Base-by-base conservation (phyloP, 1,140 invertebrate genomes). In the Cherax destructor region DNA sequence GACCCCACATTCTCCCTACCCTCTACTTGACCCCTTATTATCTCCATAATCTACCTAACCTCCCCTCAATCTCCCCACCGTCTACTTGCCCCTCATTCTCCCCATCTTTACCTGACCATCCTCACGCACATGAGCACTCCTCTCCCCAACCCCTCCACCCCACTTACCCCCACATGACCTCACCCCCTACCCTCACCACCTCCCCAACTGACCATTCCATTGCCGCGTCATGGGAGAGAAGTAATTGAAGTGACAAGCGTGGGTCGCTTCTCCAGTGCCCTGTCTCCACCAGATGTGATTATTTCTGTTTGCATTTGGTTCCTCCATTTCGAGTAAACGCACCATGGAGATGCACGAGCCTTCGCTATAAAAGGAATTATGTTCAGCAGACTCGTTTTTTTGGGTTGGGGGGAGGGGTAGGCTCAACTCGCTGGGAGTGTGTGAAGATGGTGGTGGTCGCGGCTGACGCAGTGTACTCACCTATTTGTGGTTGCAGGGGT, bases 221-320 rank as follows among this genome's bases (percentile, higher is more conserved):
- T 16, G 56, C 56, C 1, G 13, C 61, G 18, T 65, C 61, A 65
- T 65, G 61, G 21, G 61, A 65, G 69, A 9, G n/a, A 30, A 9
- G 24, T 74, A 74, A 74, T 74, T 24, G 6, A 74, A 74, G 24
- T 74, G 69, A 74, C 69, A 74, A 30, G 69, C 69, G 69, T 74
- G 24, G 9, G 69, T 74, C 9, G 5, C n/a, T 6, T 65, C 61
- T 21, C 21, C 61, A 65, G 18, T 13, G 18, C 5, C 18, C n/a
- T 74, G 69, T 74, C n/a, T 74, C 69, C n/a, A 30, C 69, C 69
- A 74, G 69, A 74, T 74, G 69, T 6, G 24, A 74, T 74, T 74
- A 30, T 74, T 74, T 74, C 69, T 74, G 69, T 74, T 74, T 30
- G 24, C 24, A 30, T 74, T 74, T 30, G 6, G n/a, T 74, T 74